Evolutionary conservation across 2,113 vertebrate species (phyloP).

Genomic region (Callocephalon fimbriatum): DNA sequence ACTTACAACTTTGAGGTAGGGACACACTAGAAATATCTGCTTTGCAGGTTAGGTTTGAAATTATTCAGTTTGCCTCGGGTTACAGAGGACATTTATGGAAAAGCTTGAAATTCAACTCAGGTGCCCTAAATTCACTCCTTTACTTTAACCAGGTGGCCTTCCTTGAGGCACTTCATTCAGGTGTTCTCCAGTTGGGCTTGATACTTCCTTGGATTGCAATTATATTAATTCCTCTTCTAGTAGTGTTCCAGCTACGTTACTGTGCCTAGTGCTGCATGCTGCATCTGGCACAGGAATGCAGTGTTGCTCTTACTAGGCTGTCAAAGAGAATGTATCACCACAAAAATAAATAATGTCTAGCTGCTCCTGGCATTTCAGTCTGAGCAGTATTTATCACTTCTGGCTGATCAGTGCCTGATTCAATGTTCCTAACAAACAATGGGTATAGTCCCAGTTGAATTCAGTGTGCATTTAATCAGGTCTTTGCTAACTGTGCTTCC

Average conservation of each 20-base stretch:
- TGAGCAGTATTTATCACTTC: conserved; percentile 16
- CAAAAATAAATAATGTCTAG: conserved; percentile 58
- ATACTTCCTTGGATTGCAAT: neutral
- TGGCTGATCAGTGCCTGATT: neutral
- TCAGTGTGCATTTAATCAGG: conserved; percentile 16
- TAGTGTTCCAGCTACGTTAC: neutral
- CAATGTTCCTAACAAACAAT: neutral
- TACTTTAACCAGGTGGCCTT: neutral
- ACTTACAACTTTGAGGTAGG: neutral
- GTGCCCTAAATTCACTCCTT: neutral
- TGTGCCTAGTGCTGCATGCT: neutral
- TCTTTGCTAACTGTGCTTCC: conserved; percentile 19
- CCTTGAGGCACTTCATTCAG: neutral
- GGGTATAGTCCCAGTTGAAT: neutral
- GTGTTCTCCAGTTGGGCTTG: neutral
- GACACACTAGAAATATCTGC: neutral
- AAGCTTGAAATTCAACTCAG: neutral
- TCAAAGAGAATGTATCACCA: conserved; percentile 11
- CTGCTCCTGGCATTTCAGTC: conserved; percentile 39
- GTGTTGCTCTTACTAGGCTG: neutral
- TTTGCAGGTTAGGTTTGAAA: neutral
- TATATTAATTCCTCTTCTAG: neutral
- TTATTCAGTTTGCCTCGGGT: neutral
- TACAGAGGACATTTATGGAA: neutral
- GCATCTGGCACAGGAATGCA: conserved; percentile 24